A percentile compares a stretch with the other conserved stretches of the same genome.
Evolutionary conservation across 92 coral and sea anemone genomes (phyloP).

Genomic region (Siderastrea radians): DNA sequence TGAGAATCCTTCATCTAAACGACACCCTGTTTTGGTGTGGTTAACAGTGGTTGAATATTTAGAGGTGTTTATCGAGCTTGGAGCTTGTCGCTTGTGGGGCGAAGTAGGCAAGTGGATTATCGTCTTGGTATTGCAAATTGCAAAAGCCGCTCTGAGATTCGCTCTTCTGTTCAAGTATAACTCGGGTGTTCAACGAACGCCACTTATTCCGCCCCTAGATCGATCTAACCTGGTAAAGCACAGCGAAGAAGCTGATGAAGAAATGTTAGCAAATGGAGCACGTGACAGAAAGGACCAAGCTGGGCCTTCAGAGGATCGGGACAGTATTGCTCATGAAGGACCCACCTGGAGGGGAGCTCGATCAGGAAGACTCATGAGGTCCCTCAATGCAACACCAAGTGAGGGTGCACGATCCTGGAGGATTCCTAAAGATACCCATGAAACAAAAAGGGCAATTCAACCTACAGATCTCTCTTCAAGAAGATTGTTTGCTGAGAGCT

Average conservation of each 20-base stretch:
- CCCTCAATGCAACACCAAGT: slow-evolving; percentile 80
- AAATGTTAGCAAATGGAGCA: neutral
- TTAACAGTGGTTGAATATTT: slow-evolving; percentile 89
- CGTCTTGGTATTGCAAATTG: slow-evolving; percentile 84
- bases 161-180: slow-evolving; percentile 80
- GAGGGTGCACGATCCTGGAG: slow-evolving; percentile 90
- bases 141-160: slow-evolving; percentile 89
- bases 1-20: slow-evolving; percentile 28
- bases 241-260: slow-evolving; percentile 17
- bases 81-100: slow-evolving; percentile 91
- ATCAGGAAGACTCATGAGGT: slow-evolving; percentile 81
- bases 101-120: slow-evolving; percentile 96
- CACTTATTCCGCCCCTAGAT: slow-evolving; percentile 91
- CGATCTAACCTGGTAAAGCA: slow-evolving; percentile 59
- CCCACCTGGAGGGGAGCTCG: slow-evolving; percentile 85
- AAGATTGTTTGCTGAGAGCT: slow-evolving; percentile 82
- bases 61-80: slow-evolving; percentile 94
- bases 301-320: neutral
- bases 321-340: neutral
- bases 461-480: slow-evolving; percentile 80
- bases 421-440: slow-evolving; percentile 68
- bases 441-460: slow-evolving; percentile 16
- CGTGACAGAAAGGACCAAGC: slow-evolving; percentile 37
- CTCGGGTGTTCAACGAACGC: slow-evolving; percentile 90
- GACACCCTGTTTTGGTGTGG: slow-evolving; percentile 78